Evolutionary conservation across 2,113 vertebrate genomes (phyloP).

Genomic region (Coptodon rendalli): DNA sequence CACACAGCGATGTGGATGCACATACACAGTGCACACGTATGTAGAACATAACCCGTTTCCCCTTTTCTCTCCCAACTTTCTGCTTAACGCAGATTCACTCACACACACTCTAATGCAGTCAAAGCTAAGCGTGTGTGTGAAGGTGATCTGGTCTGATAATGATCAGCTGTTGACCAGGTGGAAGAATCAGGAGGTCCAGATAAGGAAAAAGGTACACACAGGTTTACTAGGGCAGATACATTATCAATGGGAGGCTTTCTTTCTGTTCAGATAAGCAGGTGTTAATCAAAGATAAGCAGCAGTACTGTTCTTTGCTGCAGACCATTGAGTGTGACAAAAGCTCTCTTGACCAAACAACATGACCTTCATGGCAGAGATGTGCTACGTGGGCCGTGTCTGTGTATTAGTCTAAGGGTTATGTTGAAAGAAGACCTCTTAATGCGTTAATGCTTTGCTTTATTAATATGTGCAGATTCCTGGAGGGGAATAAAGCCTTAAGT

Average conservation of each 20-base stretch:
- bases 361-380: conserved; percentile 1
- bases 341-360: not conserved
- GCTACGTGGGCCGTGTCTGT: not conserved
- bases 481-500: not conserved
- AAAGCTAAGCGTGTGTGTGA: conserved; percentile 24
- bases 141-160: conserved; percentile 40
- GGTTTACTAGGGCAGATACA: not conserved
- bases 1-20: not conserved
- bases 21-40: not conserved
- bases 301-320: not conserved
- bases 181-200: conserved; percentile 13
- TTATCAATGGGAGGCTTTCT: conserved; percentile 8
- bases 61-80: not conserved
- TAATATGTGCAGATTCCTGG: not conserved
- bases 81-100: not conserved
- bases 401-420: not conserved
- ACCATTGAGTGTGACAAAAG: not conserved
- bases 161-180: conserved; percentile 35
- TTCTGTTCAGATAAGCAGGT: conserved; percentile 39
- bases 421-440: not conserved
- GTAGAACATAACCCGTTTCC: not conserved
- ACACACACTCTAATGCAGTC: not conserved
- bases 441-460: not conserved
- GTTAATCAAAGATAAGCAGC: conserved; percentile 40
- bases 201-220: conserved; percentile 18